Evolutionary conservation across 2,113 vertebrate species (phyloP).

Genomic region (Trematomus loennbergii): DNA sequence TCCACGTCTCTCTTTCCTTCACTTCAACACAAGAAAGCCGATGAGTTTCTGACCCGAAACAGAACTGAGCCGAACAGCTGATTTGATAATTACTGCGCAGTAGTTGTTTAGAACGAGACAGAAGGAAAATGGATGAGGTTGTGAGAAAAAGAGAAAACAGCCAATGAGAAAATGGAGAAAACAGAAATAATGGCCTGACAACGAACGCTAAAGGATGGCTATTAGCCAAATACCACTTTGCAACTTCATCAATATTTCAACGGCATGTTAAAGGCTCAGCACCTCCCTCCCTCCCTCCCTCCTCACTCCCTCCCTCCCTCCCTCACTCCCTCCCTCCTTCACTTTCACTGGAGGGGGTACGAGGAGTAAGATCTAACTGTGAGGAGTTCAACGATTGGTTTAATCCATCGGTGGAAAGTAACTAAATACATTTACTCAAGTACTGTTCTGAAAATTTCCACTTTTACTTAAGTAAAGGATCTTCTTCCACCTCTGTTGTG

Average conservation of each 20-base stretch:
- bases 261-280: conserved; percentile 56
- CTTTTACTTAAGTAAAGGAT: no score
- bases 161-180: conserved; percentile 51
- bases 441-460: no score
- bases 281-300: conserved; percentile 20
- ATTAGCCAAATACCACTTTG: conserved; percentile 75
- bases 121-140: conserved; percentile 31
- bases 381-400: neutral
- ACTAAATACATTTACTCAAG: no score
- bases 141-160: conserved; percentile 13
- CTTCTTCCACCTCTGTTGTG: no score
- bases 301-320: neutral
- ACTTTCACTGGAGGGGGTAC: neutral
- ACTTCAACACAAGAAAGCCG: conserved; percentile 1
- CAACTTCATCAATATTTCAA: conserved; percentile 81
- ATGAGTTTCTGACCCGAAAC: conserved; percentile 33
- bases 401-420: no score
- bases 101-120: conserved; percentile 57
- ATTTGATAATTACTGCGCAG: conserved; percentile 59
- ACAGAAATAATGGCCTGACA: conserved; percentile 68
- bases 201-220: conserved; percentile 70
- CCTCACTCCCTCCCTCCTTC: neutral
- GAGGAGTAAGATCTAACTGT: conserved; percentile 9
- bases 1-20: neutral
- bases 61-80: conserved; percentile 53